A percentile compares a stretch with the other conserved stretches of the same genome.
Evolutionary conservation across 2,797 vertebrate genomes (phyloP).

Genomic region (Cheirogaleus major): DNA sequence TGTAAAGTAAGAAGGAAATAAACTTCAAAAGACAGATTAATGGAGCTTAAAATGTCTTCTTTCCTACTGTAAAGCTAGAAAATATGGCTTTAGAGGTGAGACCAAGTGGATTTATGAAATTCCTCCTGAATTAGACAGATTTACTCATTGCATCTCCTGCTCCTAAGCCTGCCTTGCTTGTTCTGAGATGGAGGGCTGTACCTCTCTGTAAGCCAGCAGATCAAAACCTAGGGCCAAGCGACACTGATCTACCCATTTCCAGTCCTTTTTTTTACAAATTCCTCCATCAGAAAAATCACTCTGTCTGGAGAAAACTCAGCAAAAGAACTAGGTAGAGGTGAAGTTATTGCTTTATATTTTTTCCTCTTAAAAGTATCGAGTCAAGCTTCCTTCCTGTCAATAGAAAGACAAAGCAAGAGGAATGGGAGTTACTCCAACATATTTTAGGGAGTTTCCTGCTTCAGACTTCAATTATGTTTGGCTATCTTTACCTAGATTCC

Average conservation of each 20-base stretch:
- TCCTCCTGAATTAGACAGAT: too few relatives aligned
- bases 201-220: background rate
- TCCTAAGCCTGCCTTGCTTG: too few relatives aligned
- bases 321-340: background rate
- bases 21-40: too few relatives aligned
- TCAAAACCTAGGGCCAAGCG: background rate
- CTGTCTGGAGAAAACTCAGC: background rate
- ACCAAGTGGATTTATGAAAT: too few relatives aligned
- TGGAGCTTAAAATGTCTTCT: too few relatives aligned
- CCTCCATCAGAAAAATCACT: background rate
- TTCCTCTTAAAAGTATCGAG: background rate
- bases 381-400: background rate
- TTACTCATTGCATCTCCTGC: too few relatives aligned
- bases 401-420: too few relatives aligned
- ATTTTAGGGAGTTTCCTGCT: background rate
- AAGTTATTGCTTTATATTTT: background rate
- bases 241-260: background rate
- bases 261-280: background rate
- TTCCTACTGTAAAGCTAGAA: too few relatives aligned
- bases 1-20: too few relatives aligned
- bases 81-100: too few relatives aligned
- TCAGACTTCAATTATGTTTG: background rate
- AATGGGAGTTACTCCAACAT: background rate
- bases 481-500: background rate
- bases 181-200: too few relatives aligned